Percentiles rank a stretch among this genome's conserved stretches.
These are phyloP conservation scores for Anabacerthia variegaticeps DNA, from an alignment of 2,797 vertebrate species.

Conservation along the genomic window DNA sequence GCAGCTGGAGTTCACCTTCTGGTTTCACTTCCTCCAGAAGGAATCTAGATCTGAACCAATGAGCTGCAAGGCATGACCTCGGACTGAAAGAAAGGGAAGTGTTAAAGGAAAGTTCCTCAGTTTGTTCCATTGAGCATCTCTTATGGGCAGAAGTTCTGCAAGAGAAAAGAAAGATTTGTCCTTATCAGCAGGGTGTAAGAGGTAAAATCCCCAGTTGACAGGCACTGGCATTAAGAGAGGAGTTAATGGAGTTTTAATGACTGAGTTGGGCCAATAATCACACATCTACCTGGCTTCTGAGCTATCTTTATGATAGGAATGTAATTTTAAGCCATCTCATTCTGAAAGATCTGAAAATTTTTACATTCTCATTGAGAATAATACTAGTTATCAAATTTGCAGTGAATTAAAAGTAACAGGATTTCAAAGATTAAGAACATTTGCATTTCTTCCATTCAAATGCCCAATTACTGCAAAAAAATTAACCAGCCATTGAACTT, in stretches of 20 bases:
- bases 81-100: background rate
- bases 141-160: background rate
- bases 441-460: constrained; percentile 35
- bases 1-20: background rate
- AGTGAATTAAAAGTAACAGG: background rate
- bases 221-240: background rate
- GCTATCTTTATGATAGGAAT: background rate
- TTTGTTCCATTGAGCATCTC: background rate
- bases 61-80: background rate
- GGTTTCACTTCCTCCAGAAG: background rate
- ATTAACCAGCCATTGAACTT: constrained; percentile 19
- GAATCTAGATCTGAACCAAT: background rate
- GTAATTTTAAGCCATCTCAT: background rate
- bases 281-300: background rate
- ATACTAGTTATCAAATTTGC: background rate
- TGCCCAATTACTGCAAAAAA: constrained; percentile 11
- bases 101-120: background rate
- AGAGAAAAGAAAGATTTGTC: background rate
- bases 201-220: background rate
- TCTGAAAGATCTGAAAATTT: constrained; percentile 15
- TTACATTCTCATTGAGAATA: background rate
- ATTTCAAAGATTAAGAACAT: constrained; percentile 15
- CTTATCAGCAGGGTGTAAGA: background rate
- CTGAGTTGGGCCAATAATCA: background rate
- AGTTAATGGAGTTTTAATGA: constrained; percentile 11